These are phyloP conservation scores for Falco biarmicus DNA, from an alignment of 2,797 vertebrate species.

Conservation along the genomic window DNA sequence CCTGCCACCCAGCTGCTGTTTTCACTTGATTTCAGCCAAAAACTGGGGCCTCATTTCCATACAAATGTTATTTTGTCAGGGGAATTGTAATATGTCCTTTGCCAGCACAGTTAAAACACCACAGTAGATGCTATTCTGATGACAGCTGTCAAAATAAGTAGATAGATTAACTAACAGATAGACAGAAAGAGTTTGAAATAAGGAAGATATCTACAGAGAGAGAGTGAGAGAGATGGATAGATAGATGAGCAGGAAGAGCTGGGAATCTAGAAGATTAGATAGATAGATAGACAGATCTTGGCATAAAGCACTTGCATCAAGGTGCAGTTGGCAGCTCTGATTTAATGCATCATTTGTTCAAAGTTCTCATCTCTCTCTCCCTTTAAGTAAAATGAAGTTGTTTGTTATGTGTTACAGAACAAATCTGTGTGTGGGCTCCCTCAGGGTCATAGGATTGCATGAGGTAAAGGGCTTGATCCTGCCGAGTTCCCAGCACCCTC, in stretches of 20 bases:
- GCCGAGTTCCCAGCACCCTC: not conserved
- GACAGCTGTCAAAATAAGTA: constrained; percentile 55
- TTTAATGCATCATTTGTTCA: constrained; percentile 41
- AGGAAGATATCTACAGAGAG: not conserved
- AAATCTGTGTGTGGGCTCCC: constrained; percentile 69
- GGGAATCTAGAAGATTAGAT: constrained; percentile 39
- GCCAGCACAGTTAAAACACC: constrained; percentile 10
- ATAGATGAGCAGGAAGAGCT: constrained; percentile 60
- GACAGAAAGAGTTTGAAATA: constrained; percentile 35
- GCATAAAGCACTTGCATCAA: constrained; percentile 19
- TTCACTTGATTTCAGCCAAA: not conserved
- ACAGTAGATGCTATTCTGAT: constrained; percentile 14
- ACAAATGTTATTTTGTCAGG: not conserved
- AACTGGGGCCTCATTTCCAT: not conserved
- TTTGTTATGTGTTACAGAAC: constrained; percentile 36
- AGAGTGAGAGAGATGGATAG: constrained; percentile 30
- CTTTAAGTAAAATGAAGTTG: constrained; percentile 40
- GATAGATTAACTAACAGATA: constrained; percentile 48
- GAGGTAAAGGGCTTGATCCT: constrained; percentile 42
- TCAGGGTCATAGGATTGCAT: constrained; percentile 13
- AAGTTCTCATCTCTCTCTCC: constrained; percentile 47
- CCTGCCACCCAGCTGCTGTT: not conserved
- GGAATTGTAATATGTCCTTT: not conserved
- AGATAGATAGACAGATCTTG: constrained; percentile 61
- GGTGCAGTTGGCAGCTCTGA: constrained; percentile 48